These are phyloP conservation scores for Lasioglossum leucozonium DNA, from an alignment of 2,888 invertebrate genomes.

Conservation along the genomic window DNA sequence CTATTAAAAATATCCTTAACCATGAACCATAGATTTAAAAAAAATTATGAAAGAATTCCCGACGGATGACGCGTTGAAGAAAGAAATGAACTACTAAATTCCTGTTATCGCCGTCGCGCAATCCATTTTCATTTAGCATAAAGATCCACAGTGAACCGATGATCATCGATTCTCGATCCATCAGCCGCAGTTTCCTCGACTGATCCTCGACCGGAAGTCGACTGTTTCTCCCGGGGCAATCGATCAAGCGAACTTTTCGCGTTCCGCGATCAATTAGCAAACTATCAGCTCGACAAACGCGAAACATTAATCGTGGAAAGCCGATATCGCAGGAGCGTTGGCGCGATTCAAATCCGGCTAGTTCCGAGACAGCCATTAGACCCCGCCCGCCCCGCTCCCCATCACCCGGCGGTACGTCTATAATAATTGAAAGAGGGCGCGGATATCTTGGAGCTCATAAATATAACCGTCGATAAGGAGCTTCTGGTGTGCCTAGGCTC, in stretches of 20 bases:
- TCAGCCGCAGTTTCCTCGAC: background rate
- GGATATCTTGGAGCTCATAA: slow-evolving; percentile 29
- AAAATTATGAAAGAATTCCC: background rate
- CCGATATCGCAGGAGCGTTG: background rate
- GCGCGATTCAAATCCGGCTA: slow-evolving; percentile 3
- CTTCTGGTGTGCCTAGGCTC: background rate
- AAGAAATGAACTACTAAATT: background rate
- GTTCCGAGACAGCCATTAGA: background rate
- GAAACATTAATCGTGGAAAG: slow-evolving; percentile 5
- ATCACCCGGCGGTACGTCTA: background rate
- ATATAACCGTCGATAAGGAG: slow-evolving; percentile 48
- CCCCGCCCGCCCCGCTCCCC: background rate
- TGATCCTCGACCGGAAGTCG: background rate
- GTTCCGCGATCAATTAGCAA: slow-evolving; percentile 4
- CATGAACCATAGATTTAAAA: background rate
- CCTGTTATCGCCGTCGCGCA: background rate
- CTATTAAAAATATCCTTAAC: background rate
- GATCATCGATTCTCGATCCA: background rate
- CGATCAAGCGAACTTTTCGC: slow-evolving; percentile 2
- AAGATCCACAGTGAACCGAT: background rate
- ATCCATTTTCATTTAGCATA: slow-evolving; percentile 6
- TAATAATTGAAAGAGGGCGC: slow-evolving; percentile 15
- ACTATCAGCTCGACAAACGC: background rate
- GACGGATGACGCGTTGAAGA: background rate
- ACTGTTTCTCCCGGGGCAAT: background rate